Evolutionary conservation across 2,113 vertebrate genomes (phyloP).

Genomic region (Mohoua ochrocephala): DNA sequence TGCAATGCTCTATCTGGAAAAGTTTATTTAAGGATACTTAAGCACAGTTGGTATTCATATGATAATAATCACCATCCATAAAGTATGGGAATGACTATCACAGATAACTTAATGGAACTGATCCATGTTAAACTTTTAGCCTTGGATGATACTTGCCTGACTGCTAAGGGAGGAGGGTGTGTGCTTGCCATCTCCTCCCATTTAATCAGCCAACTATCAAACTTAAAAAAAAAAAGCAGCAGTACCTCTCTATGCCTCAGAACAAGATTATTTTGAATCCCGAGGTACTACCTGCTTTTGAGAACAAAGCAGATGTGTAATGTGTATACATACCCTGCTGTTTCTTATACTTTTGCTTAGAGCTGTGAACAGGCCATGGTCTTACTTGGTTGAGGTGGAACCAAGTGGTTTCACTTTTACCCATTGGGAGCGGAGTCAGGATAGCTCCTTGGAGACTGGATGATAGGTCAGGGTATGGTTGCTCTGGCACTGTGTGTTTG

Average conservation of each 20-base stretch:
- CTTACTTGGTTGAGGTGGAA: background rate
- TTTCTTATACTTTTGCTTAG: background rate
- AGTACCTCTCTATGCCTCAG: background rate
- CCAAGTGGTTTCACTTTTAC: background rate
- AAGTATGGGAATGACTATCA: background rate
- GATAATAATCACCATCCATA: background rate
- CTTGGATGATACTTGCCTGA: background rate
- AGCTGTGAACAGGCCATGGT: background rate
- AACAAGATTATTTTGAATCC: background rate
- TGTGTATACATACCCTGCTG: background rate
- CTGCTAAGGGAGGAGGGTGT: background rate
- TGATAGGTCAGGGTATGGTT: background rate
- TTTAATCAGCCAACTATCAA: background rate
- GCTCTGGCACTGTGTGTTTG: too few species aligned
- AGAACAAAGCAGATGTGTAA: background rate
- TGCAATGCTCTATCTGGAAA: background rate
- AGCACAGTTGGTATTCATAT: background rate
- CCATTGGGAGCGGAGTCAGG: background rate
- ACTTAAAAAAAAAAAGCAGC: background rate
- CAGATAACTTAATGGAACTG: background rate
- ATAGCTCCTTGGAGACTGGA: background rate
- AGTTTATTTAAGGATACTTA: background rate
- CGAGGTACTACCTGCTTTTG: background rate
- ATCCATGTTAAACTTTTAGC: background rate
- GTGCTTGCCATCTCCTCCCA: background rate